phyloP scores from a whole-genome alignment of 2,113 vertebrate species.

The Calypte anna region DNA sequence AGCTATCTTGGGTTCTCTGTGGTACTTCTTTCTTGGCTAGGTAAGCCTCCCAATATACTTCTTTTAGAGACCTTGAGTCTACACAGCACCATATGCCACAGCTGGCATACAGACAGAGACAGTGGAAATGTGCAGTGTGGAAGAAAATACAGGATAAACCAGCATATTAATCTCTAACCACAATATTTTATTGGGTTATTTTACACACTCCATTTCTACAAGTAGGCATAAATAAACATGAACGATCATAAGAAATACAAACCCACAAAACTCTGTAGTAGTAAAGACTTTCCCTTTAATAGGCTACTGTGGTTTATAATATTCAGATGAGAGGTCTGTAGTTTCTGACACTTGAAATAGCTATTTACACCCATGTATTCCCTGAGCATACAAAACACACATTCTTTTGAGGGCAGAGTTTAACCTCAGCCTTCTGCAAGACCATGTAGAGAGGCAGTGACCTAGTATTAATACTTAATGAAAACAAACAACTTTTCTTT shows the following conservation, averaged over 20 bases:
- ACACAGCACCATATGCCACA: neutral
- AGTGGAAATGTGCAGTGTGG: fast-evolving
- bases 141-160: neutral
- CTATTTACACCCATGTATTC: slow-evolving; percentile 17
- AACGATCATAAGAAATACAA: neutral
- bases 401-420: neutral
- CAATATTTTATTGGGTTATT: neutral
- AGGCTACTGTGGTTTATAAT: neutral
- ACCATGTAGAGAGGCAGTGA: neutral
- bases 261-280: neutral
- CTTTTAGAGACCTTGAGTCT: neutral
- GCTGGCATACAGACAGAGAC: too few species aligned
- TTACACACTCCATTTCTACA: neutral
- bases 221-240: neutral
- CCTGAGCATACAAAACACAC: slow-evolving; percentile 11
- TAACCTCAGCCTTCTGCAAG: neutral
- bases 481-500: neutral
- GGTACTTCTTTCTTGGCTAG: neutral
- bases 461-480: neutral
- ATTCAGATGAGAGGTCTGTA: neutral
- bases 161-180: neutral
- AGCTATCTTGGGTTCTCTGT: neutral
- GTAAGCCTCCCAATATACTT: neutral
- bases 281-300: neutral
- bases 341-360: neutral